Conservation (phyloP, 2,797 vertebrate species). For the Enteromius viviparus region DNA sequence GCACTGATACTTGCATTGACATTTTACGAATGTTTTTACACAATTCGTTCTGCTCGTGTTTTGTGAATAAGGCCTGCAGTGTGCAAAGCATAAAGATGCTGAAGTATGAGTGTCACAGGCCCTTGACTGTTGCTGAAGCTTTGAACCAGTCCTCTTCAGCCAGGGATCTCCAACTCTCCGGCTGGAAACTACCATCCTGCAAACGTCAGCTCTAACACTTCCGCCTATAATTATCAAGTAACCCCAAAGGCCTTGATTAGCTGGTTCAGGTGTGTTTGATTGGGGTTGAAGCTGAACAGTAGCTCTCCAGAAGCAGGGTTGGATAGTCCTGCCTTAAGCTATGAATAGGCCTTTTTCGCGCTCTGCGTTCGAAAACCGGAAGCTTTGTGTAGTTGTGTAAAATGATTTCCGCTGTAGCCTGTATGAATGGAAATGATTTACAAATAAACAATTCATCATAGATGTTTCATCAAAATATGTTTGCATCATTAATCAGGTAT, state of each 20-base stretch:
- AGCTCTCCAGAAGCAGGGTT: neutral
- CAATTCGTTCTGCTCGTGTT: neutral
- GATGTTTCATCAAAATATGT: too few species aligned
- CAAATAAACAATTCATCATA: too few species aligned
- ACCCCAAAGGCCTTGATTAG: neutral
- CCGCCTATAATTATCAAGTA: neutral
- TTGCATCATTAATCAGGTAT: too few species aligned
- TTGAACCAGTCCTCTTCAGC: neutral
- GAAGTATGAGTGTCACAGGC: neutral
- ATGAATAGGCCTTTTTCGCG: neutral
- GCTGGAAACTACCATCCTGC: neutral
- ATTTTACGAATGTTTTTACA: neutral
- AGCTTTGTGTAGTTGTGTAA: too few species aligned
- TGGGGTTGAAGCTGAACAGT: neutral
- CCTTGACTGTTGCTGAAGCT: neutral
- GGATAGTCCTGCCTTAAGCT: neutral
- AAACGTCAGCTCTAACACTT: neutral
- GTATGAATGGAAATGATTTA: too few species aligned
- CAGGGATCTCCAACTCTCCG: neutral
- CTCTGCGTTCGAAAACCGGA: too few species aligned
- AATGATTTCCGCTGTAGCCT: too few species aligned
- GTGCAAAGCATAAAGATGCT: neutral
- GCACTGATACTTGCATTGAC: neutral
- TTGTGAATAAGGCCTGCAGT: neutral
- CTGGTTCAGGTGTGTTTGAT: neutral